Evolutionary conservation across 1,140 invertebrate genomes (phyloP).

Genomic region (Cecropterus lyciades): DNA sequence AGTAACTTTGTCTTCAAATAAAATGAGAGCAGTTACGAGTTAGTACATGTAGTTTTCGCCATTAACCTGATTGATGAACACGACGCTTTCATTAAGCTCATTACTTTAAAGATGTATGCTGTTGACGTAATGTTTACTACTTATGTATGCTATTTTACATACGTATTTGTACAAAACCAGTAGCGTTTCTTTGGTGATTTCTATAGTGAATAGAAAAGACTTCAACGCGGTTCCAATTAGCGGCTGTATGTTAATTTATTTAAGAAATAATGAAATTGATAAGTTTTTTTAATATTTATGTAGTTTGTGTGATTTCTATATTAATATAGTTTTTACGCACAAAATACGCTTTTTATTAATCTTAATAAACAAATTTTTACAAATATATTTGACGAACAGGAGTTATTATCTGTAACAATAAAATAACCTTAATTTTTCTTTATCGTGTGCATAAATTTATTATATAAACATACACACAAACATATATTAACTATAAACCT

Average conservation of each 20-base stretch:
- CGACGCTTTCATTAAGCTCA: conserved; percentile 35
- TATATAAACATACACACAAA: too few relatives aligned
- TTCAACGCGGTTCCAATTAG: conserved; percentile 27
- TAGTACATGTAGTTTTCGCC: conserved; percentile 16
- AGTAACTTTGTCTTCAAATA: conserved; percentile 18
- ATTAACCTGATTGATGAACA: conserved; percentile 36
- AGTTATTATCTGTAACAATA: too few relatives aligned
- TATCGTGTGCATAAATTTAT: too few relatives aligned
- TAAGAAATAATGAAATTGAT: too few relatives aligned
- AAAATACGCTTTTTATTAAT: too few relatives aligned
- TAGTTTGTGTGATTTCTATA: too few relatives aligned
- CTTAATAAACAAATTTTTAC: too few relatives aligned
- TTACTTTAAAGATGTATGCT: conserved; percentile 27
- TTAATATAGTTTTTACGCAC: too few relatives aligned
- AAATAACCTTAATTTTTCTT: too few relatives aligned
- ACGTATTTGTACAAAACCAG: conserved; percentile 15
- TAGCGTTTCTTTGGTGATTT: conserved; percentile 1
- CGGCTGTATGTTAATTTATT: not conserved
- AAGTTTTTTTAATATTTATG: too few relatives aligned
- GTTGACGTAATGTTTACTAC: conserved; percentile 18
- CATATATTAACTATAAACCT: too few relatives aligned
- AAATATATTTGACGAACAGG: too few relatives aligned
- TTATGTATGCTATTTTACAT: conserved; percentile 17
- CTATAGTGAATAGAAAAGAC: conserved; percentile 24
- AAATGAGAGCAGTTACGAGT: conserved; percentile 10